Conservation (phyloP, 2,888 invertebrate genomes). For the Malacosoma neustria region DNA sequence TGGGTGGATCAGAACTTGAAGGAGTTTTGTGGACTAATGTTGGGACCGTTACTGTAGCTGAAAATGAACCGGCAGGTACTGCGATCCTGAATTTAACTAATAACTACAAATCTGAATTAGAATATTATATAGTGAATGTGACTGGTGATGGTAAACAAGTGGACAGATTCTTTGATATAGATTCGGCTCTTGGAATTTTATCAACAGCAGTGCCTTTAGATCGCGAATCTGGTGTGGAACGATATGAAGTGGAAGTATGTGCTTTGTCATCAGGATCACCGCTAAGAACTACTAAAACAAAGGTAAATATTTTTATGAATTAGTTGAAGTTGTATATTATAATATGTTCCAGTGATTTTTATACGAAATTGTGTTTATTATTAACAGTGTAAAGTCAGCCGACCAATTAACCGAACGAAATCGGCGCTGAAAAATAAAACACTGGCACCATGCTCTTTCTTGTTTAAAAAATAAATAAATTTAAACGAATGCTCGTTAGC, state of each 20-base stretch:
- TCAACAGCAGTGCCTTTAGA: conserved; percentile 89
- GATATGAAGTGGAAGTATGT: conserved; percentile 89
- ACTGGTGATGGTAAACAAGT: conserved; percentile 84
- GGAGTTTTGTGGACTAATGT: conserved; percentile 78
- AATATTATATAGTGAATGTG: conserved; percentile 93
- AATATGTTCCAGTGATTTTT: neutral
- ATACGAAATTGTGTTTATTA: neutral
- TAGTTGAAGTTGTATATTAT: too few species aligned
- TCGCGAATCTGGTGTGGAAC: conserved; percentile 87
- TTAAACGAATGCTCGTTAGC: conserved; percentile 67
- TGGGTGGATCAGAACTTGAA: conserved; percentile 75
- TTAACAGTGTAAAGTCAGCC: conserved; percentile 23
- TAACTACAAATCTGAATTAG: conserved; percentile 79
- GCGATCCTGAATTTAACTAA: conserved; percentile 88
- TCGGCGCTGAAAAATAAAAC: conserved; percentile 61
- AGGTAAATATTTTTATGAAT: conserved; percentile 75
- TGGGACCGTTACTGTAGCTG: conserved; percentile 86
- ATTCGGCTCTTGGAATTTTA: conserved; percentile 89
- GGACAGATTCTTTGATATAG: conserved; percentile 93
- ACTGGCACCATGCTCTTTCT: conserved; percentile 56
- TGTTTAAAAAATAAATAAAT: conserved; percentile 60
- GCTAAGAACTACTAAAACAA: conserved; percentile 85
- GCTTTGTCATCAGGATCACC: conserved; percentile 84
- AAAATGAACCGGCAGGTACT: conserved; percentile 92
- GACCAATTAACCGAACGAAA: conserved; percentile 63